Base-by-base conservation (phyloP, 1,140 invertebrate species). In the Diabrotica virgifera region DNA sequence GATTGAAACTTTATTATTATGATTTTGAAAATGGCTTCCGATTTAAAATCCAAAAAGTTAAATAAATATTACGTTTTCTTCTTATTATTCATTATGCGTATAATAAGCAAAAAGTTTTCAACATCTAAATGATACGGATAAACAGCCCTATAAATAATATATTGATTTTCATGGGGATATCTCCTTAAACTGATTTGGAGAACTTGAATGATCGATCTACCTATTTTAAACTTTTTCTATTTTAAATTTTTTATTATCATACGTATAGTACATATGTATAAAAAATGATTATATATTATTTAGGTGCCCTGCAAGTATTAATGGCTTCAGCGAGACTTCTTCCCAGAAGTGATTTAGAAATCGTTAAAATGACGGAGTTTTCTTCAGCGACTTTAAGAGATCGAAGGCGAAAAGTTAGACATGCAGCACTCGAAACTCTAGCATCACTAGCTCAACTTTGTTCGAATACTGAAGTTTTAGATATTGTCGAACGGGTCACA, bases 311-410 rank as follows among this genome's bases (percentile, higher is more conserved):
- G 13, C 89, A 93, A 76, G 84, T 91, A 65, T 81, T 92, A 24
- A 90, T 92, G 65, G 90, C 87, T 64, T 87, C 88, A 5, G 76
- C 91, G 52, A 83, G 92, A 67, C 89, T 89, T 14, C 93, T 92
- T 79, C 92, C 92, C 5, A 89, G 90, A 73, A 89, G 88, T 52
- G 90, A 92, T 62, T 90, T 94, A 76, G 89, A 92, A 78, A 82
- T 91, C 24, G 76, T 80, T 10, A 80, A 79, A 7, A 80, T 92
- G 9, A 85, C 87, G 37, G 75, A 78, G 11, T 79, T 82, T 67
- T 82, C 84, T 9, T 83, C 85, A 11, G 81, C 81, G 46, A 82
- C 85, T 59, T 80, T 91, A 12, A 82, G 83, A 14, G 90, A 93
- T 80, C 80, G 83, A 3, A 88, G 90, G 70, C 80, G 90, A 61